A percentile compares a stretch with the other conserved stretches of the same genome.
Evolutionary conservation across 2,888 invertebrate species (phyloP).

Genomic region (Horisme vitalbata): DNA sequence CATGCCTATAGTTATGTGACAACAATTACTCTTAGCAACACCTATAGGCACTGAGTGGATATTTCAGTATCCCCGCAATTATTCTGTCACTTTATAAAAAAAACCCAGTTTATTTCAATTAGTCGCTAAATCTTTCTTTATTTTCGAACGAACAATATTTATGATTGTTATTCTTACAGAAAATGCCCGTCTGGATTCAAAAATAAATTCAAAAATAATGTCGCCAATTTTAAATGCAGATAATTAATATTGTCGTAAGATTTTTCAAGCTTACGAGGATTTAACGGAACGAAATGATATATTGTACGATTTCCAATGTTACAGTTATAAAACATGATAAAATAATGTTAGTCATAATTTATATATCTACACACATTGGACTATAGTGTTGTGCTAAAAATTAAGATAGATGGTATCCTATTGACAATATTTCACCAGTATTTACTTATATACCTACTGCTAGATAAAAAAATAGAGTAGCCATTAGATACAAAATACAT

Average conservation of each 20-base stretch:
- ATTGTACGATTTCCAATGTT: constrained; percentile 5
- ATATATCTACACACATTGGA: too few species aligned
- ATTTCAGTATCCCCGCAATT: constrained; percentile 2
- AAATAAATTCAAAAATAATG: constrained; percentile 38
- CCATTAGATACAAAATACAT: too few species aligned
- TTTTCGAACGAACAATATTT: constrained; percentile 49
- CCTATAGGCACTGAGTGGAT: too few species aligned
- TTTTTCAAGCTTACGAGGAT: constrained; percentile 25
- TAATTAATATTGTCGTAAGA: constrained; percentile 21
- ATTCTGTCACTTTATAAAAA: background rate
- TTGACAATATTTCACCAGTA: too few species aligned
- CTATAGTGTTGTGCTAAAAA: too few species aligned
- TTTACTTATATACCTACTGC: too few species aligned
- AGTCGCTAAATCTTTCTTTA: constrained; percentile 46
- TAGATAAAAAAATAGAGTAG: too few species aligned
- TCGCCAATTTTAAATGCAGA: constrained; percentile 20
- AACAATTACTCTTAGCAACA: too few species aligned
- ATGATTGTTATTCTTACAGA: constrained; percentile 48
- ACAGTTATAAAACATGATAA: background rate
- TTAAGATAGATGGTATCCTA: too few species aligned
- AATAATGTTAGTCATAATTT: too few species aligned
- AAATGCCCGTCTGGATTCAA: constrained; percentile 38
- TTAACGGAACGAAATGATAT: constrained; percentile 12
- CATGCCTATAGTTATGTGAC: too few species aligned
- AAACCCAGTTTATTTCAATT: constrained; percentile 61